Evolutionary conservation across 2,797 vertebrate species (phyloP).

Genomic region (Hozukius guyotensis): DNA sequence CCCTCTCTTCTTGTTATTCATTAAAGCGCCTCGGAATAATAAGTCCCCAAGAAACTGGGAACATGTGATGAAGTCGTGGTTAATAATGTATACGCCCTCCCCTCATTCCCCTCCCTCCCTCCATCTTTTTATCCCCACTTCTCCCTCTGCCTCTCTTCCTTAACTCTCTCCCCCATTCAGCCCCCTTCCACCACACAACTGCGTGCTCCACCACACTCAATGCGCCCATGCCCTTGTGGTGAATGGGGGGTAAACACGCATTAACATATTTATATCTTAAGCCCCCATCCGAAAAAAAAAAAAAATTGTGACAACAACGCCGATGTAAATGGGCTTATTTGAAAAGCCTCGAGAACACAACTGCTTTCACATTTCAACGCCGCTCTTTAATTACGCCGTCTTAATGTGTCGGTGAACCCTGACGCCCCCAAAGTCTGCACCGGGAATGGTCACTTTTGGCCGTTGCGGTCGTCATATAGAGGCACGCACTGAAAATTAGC

Average conservation of each 20-base stretch:
- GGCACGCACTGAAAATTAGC: constrained; percentile 4
- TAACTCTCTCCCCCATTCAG: constrained; percentile 44
- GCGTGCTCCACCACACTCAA: constrained; percentile 47
- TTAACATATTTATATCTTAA: constrained; percentile 83
- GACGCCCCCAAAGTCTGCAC: constrained; percentile 7
- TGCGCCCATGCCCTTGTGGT: constrained; percentile 66
- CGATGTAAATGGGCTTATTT: constrained; percentile 71
- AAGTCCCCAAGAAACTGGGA: constrained; percentile 88
- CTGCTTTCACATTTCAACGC: constrained; percentile 63
- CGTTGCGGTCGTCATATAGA: neutral
- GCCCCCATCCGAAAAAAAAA: constrained; percentile 27
- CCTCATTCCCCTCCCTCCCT: constrained; percentile 3
- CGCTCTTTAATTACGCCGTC: constrained; percentile 68
- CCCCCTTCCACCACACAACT: constrained; percentile 48
- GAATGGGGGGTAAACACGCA: constrained; percentile 80
- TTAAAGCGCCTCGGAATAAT: constrained; percentile 87
- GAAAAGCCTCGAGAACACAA: constrained; percentile 70
- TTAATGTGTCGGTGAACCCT: constrained; percentile 54
- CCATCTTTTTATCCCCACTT: constrained; percentile 50
- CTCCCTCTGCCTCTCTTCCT: constrained; percentile 62
- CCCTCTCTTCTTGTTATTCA: constrained; percentile 85
- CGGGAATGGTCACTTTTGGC: constrained; percentile 33
- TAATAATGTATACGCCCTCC: constrained; percentile 86
- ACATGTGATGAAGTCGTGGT: constrained; percentile 87
- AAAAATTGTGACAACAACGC: constrained; percentile 55